Conservation (phyloP, 2,888 invertebrate genomes). For the Suillia variegata region DNA sequence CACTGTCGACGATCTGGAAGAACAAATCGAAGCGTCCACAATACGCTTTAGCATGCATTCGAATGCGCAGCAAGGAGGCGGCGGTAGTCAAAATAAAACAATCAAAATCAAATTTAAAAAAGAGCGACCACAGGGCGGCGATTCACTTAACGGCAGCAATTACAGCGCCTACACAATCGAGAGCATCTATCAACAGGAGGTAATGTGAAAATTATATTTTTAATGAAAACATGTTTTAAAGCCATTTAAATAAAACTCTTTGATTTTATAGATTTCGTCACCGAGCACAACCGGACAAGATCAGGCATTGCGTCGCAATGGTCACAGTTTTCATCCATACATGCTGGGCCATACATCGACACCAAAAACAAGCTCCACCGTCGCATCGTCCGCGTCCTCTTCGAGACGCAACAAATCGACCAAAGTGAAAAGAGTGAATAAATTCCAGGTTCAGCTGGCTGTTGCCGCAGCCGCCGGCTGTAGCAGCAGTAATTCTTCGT, state of each 20-base stretch:
- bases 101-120: conserved; percentile 61
- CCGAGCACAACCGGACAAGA: conserved; percentile 25
- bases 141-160: conserved; percentile 48
- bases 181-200: conserved; percentile 43
- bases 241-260: background rate
- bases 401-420: conserved; percentile 31
- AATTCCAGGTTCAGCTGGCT: too few relatives aligned
- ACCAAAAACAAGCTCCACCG: conserved; percentile 45
- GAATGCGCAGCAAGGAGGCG: conserved; percentile 54
- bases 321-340: conserved; percentile 56
- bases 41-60: conserved; percentile 52
- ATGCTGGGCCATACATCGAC: conserved; percentile 54
- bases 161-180: conserved; percentile 57
- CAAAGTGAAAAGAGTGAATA: conserved; percentile 35
- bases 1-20: conserved; percentile 41
- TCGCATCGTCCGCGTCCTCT: too few relatives aligned
- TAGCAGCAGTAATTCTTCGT: conserved; percentile 56
- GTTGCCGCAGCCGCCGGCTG: conserved; percentile 35
- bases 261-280: conserved; percentile 18
- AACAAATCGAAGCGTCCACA: conserved; percentile 56
- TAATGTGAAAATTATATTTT: too few relatives aligned
- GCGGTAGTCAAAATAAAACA: conserved; percentile 57
- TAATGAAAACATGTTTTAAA: conserved; percentile 22
- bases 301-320: conserved; percentile 38
- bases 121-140: conserved; percentile 36